Evolutionary conservation across 2,888 invertebrate genomes (phyloP).

Genomic region (Helobdella robusta): DNA sequence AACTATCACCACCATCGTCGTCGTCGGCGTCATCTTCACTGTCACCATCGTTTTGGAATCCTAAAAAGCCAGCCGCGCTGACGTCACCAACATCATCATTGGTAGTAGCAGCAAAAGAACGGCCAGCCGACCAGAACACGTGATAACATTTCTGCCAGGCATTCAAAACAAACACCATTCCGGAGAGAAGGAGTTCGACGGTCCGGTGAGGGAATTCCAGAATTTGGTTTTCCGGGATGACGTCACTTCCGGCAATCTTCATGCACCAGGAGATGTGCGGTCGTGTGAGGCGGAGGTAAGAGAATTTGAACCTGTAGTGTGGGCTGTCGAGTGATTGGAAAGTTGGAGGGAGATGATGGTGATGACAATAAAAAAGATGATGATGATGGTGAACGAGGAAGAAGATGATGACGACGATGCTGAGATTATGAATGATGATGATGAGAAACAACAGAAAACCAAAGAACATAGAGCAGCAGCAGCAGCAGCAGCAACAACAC

Average conservation of each 20-base stretch:
- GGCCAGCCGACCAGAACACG: neutral
- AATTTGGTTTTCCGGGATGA: neutral
- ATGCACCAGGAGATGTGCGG: slow-evolving; percentile 13
- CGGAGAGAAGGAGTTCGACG: neutral
- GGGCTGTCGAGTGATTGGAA: neutral
- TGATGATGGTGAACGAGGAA: neutral
- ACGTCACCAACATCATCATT: neutral
- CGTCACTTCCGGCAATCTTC: neutral
- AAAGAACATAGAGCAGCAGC: no score
- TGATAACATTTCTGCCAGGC: slow-evolving; percentile 11
- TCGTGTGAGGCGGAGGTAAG: slow-evolving; percentile 2
- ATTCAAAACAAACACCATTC: slow-evolving; percentile 6
- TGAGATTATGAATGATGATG: no score
- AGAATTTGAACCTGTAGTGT: slow-evolving; percentile 16
- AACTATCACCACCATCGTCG: no score
- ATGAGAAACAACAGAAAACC: no score
- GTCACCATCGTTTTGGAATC: neutral
- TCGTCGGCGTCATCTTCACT: neutral
- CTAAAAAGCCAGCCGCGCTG: neutral
- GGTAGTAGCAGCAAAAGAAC: no score
- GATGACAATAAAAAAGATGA: neutral
- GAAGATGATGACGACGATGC: neutral
- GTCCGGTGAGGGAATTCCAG: neutral
- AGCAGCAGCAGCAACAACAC: no score
- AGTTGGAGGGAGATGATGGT: neutral